Conservation (phyloP, 2,113 vertebrate genomes). For the Oryzias curvinotus region DNA sequence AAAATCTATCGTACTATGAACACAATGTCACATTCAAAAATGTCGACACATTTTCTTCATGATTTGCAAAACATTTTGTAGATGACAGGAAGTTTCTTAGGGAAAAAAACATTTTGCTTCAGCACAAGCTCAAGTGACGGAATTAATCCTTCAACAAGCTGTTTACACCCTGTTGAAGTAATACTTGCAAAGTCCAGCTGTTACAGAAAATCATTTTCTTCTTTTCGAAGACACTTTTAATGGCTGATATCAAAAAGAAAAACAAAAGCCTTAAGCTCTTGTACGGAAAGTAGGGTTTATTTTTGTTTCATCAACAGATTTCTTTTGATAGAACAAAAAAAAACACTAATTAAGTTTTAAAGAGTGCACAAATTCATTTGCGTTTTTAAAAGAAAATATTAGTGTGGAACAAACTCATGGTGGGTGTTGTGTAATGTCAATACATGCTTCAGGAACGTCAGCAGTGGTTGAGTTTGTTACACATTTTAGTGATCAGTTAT, state of each 20-base stretch:
- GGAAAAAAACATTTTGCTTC: too few species aligned
- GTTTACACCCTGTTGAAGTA: conserved; percentile 1
- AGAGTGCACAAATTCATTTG: conserved; percentile 11
- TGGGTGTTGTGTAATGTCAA: conserved; percentile 47
- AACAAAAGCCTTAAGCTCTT: neutral
- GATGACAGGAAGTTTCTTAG: neutral
- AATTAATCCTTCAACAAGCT: neutral
- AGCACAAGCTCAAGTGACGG: too few species aligned
- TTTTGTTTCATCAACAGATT: neutral
- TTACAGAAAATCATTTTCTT: neutral
- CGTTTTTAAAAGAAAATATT: conserved; percentile 29
- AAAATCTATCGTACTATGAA: too few species aligned
- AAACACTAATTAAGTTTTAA: neutral
- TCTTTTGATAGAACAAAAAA: neutral
- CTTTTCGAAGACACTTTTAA: neutral
- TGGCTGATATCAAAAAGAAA: neutral
- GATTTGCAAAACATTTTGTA: too few species aligned
- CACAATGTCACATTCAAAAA: too few species aligned
- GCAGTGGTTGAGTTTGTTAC: conserved; percentile 25
- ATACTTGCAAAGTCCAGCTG: neutral
- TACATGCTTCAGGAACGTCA: conserved; percentile 24
- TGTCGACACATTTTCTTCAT: too few species aligned
- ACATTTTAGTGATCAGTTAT: conserved; percentile 16
- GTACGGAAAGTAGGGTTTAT: neutral
- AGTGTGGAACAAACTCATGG: conserved; percentile 39